Percentiles rank a stretch among this genome's conserved stretches.
Conservation (phyloP, 2,888 invertebrate genomes). For the Eristalinus sepulchralis region DNA sequence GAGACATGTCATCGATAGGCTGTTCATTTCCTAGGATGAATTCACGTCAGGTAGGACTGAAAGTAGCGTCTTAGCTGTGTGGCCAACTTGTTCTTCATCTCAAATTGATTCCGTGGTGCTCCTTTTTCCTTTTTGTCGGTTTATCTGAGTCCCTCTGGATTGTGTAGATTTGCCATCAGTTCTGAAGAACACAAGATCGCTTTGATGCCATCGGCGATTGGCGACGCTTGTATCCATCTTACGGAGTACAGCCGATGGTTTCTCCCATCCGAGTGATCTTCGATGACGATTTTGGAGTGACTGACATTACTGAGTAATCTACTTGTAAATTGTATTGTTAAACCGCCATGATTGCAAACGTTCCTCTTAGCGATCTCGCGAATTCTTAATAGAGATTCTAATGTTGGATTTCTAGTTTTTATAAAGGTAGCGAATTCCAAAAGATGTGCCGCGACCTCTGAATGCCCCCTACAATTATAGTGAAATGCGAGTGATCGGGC, state of each 20-base stretch:
- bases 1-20: conserved; percentile 59
- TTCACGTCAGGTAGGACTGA: conserved; percentile 18
- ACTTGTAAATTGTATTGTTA: conserved; percentile 57
- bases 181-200: conserved; percentile 60
- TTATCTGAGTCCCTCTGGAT: conserved; percentile 53
- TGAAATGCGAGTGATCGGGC: conserved; percentile 51
- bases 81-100: conserved; percentile 28
- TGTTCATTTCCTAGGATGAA: conserved; percentile 46
- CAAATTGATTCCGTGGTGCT: conserved; percentile 15
- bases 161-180: conserved; percentile 66
- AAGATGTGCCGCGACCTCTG: conserved; percentile 30
- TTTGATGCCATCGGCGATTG: conserved; percentile 64
- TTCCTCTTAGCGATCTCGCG: conserved; percentile 3
- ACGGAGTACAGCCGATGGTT: conserved; percentile 12
- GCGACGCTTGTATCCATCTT: conserved; percentile 51
- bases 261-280: conserved; percentile 47
- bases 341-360: conserved; percentile 27
- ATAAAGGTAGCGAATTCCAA: conserved; percentile 46
- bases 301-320: conserved; percentile 61
- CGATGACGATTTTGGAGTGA: conserved; percentile 53
- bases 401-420: conserved; percentile 58
- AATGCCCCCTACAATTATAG: conserved; percentile 34
- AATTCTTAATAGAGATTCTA: conserved; percentile 68
- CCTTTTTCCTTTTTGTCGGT: conserved; percentile 3
- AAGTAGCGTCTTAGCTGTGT: conserved; percentile 23